phyloP scores from a whole-genome alignment of 1,140 invertebrate species.

The Drosophila sp. region DNA sequence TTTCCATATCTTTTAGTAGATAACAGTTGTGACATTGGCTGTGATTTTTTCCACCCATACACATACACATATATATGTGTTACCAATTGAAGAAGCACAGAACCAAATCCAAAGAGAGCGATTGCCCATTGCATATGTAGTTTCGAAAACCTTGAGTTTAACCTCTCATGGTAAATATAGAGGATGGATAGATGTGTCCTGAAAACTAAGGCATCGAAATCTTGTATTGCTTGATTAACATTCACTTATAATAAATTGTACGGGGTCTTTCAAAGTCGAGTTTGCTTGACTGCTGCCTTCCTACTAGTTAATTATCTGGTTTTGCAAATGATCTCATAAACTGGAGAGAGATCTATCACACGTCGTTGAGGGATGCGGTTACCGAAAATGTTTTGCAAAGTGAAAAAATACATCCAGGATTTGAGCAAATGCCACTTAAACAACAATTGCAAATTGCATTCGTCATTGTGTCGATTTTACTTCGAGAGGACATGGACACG shows the following conservation, averaged over 20 bases:
- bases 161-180: no score
- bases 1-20: conserved; percentile 29
- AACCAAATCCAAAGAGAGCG: conserved; percentile 8
- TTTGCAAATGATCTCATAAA: conserved; percentile 22
- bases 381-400: conserved; percentile 19
- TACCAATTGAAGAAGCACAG: conserved; percentile 6
- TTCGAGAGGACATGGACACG: conserved; percentile 23
- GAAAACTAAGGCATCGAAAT: no score
- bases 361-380: no score
- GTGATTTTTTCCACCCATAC: conserved; percentile 27
- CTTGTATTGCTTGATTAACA: no score
- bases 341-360: no score
- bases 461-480: conserved; percentile 38
- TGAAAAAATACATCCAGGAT: background rate
- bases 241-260: no score
- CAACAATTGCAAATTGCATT: conserved; percentile 48
- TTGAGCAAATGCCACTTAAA: conserved; percentile 5
- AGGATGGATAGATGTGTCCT: no score
- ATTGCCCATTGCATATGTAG: no score
- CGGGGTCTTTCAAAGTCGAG: no score
- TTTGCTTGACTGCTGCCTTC: no score
- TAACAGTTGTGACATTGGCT: conserved; percentile 41
- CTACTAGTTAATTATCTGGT: no score
- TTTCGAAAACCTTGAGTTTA: no score
- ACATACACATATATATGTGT: background rate